phyloP scores from a whole-genome alignment of 2,888 invertebrate genomes.

The Tridacna crocea region DNA sequence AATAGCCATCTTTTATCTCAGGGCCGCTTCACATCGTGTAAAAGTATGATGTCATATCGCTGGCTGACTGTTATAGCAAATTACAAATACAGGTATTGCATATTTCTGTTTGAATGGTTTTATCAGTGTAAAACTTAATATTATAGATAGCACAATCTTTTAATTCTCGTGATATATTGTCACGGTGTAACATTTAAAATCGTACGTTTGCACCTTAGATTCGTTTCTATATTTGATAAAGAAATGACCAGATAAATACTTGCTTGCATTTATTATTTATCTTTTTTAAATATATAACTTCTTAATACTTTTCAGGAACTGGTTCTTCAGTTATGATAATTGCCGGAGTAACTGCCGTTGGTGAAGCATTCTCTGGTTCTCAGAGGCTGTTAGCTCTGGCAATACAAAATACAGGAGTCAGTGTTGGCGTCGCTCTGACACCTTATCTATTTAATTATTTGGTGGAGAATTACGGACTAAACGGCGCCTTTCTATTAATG shows the following conservation, averaged over 20 bases:
- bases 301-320: background rate
- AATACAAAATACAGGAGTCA: background rate
- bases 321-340: conserved; percentile 7
- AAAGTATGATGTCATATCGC: too few species aligned
- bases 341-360: background rate
- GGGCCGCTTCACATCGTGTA: too few species aligned
- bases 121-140: too few species aligned
- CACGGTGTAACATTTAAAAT: background rate
- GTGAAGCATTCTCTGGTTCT: background rate
- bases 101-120: too few species aligned
- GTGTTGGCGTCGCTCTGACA: conserved; percentile 1
- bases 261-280: background rate
- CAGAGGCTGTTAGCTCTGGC: background rate
- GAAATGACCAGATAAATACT: background rate
- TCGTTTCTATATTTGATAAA: background rate
- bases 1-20: too few species aligned
- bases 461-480: background rate
- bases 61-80: too few species aligned
- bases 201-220: background rate
- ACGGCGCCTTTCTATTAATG: conserved; percentile 5
- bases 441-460: conserved; percentile 2
- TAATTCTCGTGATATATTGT: background rate
- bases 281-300: background rate
- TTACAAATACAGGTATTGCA: too few species aligned
- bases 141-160: background rate